Evolutionary conservation across 2,113 vertebrate species (phyloP).

Genomic region (Lepidothrix coronata): DNA sequence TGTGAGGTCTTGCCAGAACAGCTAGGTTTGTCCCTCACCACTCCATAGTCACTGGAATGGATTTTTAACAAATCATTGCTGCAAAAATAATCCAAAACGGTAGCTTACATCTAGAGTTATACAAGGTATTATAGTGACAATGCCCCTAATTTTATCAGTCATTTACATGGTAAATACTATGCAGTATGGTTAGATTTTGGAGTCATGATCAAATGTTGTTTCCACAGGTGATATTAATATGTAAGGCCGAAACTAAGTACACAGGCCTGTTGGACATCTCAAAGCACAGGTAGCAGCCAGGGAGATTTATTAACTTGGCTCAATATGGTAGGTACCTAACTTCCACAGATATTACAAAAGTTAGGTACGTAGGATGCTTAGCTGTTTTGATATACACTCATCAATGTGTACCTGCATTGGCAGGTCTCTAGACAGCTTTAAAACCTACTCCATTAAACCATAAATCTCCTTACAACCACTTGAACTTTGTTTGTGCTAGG

Average conservation of each 20-base stretch:
- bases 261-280: neutral
- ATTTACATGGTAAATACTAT: neutral
- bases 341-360: neutral
- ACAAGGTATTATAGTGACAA: neutral
- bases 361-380: neutral
- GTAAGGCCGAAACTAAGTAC: neutral
- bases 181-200: neutral
- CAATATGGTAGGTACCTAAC: neutral
- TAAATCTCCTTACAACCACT: neutral
- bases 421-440: neutral
- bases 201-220: neutral
- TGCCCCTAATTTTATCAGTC: neutral
- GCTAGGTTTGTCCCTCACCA: neutral
- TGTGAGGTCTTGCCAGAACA: slow-evolving; percentile 3
- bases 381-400: neutral
- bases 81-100: neutral
- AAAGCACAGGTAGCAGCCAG: neutral
- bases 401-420: neutral
- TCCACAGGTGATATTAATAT: neutral
- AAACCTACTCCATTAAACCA: neutral
- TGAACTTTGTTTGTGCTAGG: neutral
- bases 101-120: neutral
- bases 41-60: neutral
- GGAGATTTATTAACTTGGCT: neutral
- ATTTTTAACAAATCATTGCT: neutral